Conservation (phyloP, 2,113 vertebrate species). For the Crotalus viridis region DNA sequence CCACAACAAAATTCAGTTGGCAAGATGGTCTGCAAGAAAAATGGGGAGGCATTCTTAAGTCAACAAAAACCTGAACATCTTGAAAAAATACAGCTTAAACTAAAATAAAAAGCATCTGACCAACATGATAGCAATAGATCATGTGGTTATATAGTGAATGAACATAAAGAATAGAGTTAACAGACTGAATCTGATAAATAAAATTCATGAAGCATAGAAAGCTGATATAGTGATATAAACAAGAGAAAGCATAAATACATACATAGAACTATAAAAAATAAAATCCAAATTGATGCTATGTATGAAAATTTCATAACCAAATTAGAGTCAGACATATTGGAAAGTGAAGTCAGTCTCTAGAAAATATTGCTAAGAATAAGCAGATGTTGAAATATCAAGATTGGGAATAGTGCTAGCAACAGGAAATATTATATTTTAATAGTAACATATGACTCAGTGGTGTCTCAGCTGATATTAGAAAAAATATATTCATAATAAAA, state of each 20-base stretch:
- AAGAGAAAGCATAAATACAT: not conserved
- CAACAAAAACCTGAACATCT: not conserved
- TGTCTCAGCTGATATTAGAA: not conserved
- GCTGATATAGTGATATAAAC: not conserved
- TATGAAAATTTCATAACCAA: not conserved
- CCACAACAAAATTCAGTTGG: not conserved
- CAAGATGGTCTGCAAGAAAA: not conserved
- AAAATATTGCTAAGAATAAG: not conserved
- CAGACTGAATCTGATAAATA: not conserved
- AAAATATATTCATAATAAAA: not conserved
- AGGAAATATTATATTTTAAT: not conserved
- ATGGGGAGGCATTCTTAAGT: not conserved
- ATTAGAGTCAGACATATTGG: not conserved
- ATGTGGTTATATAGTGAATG: not conserved
- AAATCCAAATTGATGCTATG: not conserved
- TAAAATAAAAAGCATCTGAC: not conserved
- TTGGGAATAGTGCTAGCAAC: not conserved
- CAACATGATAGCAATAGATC: not conserved
- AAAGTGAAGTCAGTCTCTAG: not conserved
- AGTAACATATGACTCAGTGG: not conserved
- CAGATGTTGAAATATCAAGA: not conserved
- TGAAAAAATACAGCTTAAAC: not conserved
- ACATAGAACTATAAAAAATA: not conserved
- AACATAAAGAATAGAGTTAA: not conserved
- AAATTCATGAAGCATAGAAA: not conserved